Evolutionary conservation across 1,140 invertebrate species (phyloP), one percentile per base, ranked within the genome.

Genomic region (Nasonia giraulti): DNA sequence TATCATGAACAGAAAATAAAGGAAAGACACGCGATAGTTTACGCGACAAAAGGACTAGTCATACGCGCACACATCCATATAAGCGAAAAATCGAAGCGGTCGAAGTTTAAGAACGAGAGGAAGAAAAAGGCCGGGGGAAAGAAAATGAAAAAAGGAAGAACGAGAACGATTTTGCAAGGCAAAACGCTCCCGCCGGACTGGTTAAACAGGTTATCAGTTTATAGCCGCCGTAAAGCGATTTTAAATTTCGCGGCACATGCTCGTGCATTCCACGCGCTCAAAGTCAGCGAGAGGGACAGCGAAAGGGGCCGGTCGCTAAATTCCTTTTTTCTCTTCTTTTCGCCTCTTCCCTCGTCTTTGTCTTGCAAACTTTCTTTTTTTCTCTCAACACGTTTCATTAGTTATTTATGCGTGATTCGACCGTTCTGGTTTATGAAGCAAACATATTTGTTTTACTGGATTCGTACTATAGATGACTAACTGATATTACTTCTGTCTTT

Each of bases 121-220:
- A 86, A 76, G 80, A 85, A 80, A 23, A 83, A 87, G 82, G 86
- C 80, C 66, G 76, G 71, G 81, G 80, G 86, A 85, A 87, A 86
- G 75, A 86, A 82, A 84, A 83, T 75, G 85, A 87, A 89, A 91
- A 89, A 89, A 84, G 85, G 80, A 86, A 82, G 86, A 89, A 87
- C 83, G 88, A 88, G 87, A 89, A 89, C 83, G 87, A 90, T 91
- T 92, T 91, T 88, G 87, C 89, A 87, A 89, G 87, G 89, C 86
- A 89, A 89, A 89, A 88, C 85, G 87, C 86, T 87, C 86, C 86
- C 83, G 88, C 86, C 68, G 86, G 88, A 92, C 91, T 91, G 91
- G 91, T 92, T 91, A 91, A 91, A 92, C 91, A 89, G 90, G 91
- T 91, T 92, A 90, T 89, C 89, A 88, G 88, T 92, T 91, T 92